Conservation (phyloP, 2,113 vertebrate species). For the Stegastes partitus region DNA sequence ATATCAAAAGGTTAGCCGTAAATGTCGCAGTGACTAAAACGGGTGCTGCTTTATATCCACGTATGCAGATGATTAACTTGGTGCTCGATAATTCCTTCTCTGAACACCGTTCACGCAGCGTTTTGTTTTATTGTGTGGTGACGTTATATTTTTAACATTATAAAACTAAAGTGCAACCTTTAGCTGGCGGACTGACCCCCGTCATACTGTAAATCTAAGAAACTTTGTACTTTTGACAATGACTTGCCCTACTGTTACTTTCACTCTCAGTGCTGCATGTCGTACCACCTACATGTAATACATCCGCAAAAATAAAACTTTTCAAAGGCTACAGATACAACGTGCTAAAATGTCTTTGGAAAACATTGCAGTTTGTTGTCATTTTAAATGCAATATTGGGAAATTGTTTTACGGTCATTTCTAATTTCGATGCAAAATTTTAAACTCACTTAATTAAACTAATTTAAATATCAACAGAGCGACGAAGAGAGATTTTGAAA, state of each 20-base stretch:
- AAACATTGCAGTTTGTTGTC: background rate
- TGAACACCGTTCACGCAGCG: background rate
- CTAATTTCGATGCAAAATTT: background rate
- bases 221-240: background rate
- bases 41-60: background rate
- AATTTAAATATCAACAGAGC: background rate
- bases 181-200: background rate
- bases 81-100: background rate
- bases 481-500: background rate
- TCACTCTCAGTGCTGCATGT: conserved; percentile 18
- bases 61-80: background rate
- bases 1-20: background rate
- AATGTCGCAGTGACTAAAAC: background rate
- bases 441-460: background rate
- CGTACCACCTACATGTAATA: background rate
- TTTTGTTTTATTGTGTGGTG: background rate
- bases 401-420: too few species aligned
- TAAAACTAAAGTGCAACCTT: background rate
- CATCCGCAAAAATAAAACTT: background rate
- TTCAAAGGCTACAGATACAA: too few species aligned
- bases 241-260: conserved; percentile 9
- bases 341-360: background rate
- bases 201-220: conserved; percentile 12
- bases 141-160: background rate
- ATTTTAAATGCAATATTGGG: too few species aligned